These are phyloP conservation scores for Octonoba sinensis DNA, from an alignment of 2,888 invertebrate genomes.

Conservation along the genomic window DNA sequence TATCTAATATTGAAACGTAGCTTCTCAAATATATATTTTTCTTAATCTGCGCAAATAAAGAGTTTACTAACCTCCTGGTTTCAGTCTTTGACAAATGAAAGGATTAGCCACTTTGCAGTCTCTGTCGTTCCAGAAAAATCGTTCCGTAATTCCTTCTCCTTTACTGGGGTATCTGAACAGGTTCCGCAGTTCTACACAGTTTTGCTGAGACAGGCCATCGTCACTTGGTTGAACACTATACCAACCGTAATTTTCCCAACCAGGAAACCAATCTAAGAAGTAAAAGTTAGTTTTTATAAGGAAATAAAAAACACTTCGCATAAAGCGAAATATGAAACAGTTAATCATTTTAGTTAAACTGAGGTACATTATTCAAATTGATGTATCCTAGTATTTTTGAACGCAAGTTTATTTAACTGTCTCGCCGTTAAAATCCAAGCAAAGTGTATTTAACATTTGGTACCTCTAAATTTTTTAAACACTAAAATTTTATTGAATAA, in stretches of 20 bases:
- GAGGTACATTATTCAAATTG: too few relatives aligned
- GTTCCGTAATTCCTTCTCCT: conserved; percentile 72
- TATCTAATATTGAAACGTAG: too few relatives aligned
- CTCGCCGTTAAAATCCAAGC: too few relatives aligned
- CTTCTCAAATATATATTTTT: too few relatives aligned
- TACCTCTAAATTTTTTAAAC: too few relatives aligned
- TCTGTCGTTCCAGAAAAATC: conserved; percentile 86
- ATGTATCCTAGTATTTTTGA: too few relatives aligned
- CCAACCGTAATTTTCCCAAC: conserved; percentile 80
- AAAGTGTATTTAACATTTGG: too few relatives aligned
- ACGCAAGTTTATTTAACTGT: too few relatives aligned
- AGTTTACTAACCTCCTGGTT: conserved; percentile 75
- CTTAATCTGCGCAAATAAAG: too few relatives aligned
- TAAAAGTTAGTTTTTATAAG: background rate
- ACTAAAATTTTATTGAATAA: too few relatives aligned
- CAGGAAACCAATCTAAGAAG: conserved; percentile 84
- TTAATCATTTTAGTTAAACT: background rate
- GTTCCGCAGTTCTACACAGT: conserved; percentile 83
- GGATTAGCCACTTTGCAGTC: conserved; percentile 82
- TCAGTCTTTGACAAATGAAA: conserved; percentile 82
- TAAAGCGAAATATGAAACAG: background rate
- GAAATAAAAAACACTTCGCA: background rate
- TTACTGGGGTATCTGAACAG: conserved; percentile 75
- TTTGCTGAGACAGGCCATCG: conserved; percentile 84
- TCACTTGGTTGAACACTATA: conserved; percentile 83